Percentiles rank a stretch among this genome's conserved stretches.
Conservation (phyloP, 2,888 invertebrate genomes). For the Nasonia oneida region DNA sequence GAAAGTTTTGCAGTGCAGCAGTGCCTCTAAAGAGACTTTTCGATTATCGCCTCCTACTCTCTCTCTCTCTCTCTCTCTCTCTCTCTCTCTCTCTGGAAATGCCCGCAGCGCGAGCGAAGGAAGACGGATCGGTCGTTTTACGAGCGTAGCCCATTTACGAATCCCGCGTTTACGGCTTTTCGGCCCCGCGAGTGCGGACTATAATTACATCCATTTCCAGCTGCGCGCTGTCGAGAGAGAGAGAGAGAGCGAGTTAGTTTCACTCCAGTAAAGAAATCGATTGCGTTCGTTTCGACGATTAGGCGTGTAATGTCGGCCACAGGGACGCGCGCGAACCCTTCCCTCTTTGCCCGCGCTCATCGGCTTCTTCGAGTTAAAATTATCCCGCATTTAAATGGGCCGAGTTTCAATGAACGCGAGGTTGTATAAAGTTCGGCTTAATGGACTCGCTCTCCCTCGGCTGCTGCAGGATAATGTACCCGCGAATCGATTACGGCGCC, state of each 20-base stretch:
- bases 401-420: slow-evolving; percentile 41
- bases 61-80: not conserved
- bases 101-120: not conserved
- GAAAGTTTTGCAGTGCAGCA: slow-evolving; percentile 58
- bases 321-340: not conserved
- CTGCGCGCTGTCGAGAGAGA: not conserved
- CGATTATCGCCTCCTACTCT: slow-evolving; percentile 52
- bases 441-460: slow-evolving; percentile 28
- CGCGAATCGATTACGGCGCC: not conserved
- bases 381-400: slow-evolving; percentile 39
- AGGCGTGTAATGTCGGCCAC: slow-evolving; percentile 52
- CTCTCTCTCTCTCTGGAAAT: slow-evolving; percentile 17
- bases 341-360: not conserved
- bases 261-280: slow-evolving; percentile 45
- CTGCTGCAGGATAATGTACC: not conserved
- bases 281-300: slow-evolving; percentile 54
- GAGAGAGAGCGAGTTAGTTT: not conserved
- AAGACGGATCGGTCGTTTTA: slow-evolving; percentile 54
- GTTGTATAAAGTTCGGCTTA: slow-evolving; percentile 39
- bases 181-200: not conserved
- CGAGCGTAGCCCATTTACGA: slow-evolving; percentile 48
- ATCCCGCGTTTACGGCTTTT: slow-evolving; percentile 46
- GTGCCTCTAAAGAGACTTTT: slow-evolving; percentile 58
- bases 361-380: slow-evolving; percentile 39
- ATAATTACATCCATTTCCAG: slow-evolving; percentile 58